Conservation (phyloP, 2,888 invertebrate genomes). For the Amphipoea lucens region DNA sequence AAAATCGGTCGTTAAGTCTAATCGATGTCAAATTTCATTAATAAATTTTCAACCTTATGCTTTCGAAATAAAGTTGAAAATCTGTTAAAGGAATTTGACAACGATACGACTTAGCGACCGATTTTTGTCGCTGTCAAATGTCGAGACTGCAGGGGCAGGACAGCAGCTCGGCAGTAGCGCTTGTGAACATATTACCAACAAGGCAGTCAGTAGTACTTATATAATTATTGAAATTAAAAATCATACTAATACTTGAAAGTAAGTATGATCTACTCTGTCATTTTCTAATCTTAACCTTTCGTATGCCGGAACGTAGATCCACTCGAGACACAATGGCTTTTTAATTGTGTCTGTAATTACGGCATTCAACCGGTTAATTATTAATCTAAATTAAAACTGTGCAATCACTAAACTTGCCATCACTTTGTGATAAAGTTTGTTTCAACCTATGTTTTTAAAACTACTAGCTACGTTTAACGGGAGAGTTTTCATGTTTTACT, state of each 20-base stretch:
- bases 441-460: neutral
- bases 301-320: too few species aligned
- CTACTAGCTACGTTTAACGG: neutral
- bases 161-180: neutral
- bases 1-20: too few species aligned
- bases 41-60: too few species aligned
- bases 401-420: neutral
- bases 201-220: neutral
- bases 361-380: too few species aligned
- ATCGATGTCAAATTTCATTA: too few species aligned
- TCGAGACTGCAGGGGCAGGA: neutral
- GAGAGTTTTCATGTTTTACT: slow-evolving; percentile 12
- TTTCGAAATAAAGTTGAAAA: too few species aligned
- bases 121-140: too few species aligned
- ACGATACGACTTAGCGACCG: too few species aligned
- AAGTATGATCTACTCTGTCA: neutral
- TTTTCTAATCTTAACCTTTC: too few species aligned
- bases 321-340: too few species aligned
- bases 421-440: neutral
- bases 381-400: neutral
- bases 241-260: neutral
- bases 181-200: neutral
- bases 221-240: neutral
- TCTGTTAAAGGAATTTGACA: too few species aligned
- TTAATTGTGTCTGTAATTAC: too few species aligned